Evolutionary conservation across 1,140 invertebrate genomes (phyloP).

Genomic region (Bombus consobrinus): DNA sequence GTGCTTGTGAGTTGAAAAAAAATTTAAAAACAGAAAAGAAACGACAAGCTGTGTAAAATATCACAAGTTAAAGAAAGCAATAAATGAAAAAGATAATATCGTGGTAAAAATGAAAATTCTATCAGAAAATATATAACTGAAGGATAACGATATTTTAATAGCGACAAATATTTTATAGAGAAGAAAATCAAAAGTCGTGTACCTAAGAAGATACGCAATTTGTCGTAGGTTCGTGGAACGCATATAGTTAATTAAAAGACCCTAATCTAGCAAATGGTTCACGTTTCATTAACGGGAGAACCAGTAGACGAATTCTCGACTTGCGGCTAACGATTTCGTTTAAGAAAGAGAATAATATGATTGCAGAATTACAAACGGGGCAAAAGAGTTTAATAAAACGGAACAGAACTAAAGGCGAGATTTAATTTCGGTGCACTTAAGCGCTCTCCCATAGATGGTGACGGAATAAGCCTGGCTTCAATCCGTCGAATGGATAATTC

Average conservation of each 20-base stretch:
- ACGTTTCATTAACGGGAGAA: neutral
- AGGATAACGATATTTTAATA: neutral
- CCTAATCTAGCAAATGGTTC: neutral
- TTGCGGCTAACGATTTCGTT: neutral
- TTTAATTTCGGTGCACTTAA: slow-evolving; percentile 38
- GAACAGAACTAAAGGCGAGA: neutral
- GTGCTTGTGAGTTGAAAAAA: neutral
- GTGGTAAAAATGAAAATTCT: neutral
- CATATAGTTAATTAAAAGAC: neutral
- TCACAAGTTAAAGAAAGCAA: neutral
- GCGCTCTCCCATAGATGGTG: neutral
- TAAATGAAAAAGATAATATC: neutral
- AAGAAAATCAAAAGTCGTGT: neutral
- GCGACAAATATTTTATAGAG: neutral
- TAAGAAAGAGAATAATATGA: slow-evolving; percentile 15
- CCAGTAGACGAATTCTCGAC: neutral
- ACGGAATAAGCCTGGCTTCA: neutral
- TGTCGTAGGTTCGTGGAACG: neutral
- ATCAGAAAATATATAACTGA: neutral
- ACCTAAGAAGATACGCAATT: neutral
- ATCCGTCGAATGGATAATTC: slow-evolving; percentile 49
- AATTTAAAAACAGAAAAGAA: neutral
- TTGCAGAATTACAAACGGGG: slow-evolving; percentile 13
- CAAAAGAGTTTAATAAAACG: slow-evolving; percentile 35
- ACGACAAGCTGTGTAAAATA: neutral